phyloP scores from a whole-genome alignment of 2,888 invertebrate genomes.

The Meteorus cinctellus region DNA sequence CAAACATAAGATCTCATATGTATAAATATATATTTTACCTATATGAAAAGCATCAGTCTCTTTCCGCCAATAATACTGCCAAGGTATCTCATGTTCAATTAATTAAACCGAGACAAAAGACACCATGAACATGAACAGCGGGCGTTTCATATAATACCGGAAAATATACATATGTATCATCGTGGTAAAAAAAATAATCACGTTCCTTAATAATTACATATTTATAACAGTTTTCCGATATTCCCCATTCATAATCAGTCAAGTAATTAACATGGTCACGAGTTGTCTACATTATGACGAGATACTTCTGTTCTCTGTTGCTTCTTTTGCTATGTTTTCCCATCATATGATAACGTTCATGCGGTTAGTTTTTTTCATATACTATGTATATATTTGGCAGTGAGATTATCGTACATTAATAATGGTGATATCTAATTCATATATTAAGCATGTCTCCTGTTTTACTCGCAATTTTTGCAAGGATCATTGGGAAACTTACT shows the following conservation, averaged over 20 bases:
- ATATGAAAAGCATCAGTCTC: constrained; percentile 74
- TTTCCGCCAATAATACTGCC: constrained; percentile 63
- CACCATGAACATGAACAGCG: constrained; percentile 63
- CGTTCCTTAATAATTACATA: constrained; percentile 72
- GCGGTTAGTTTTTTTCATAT: constrained; percentile 43
- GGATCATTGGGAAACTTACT: constrained; percentile 17
- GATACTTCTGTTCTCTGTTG: constrained; percentile 53
- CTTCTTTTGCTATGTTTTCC: constrained; percentile 24
- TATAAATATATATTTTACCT: constrained; percentile 73
- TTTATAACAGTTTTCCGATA: constrained; percentile 64
- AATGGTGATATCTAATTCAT: constrained; percentile 57
- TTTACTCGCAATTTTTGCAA: constrained; percentile 30
- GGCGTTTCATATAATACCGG: constrained; percentile 73
- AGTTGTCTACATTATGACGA: constrained; percentile 58
- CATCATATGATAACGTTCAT: constrained; percentile 27
- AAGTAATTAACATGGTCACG: constrained; percentile 51
- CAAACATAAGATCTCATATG: constrained; percentile 47
- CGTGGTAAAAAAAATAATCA: constrained; percentile 72
- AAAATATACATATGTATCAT: constrained; percentile 71
- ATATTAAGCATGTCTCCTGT: constrained; percentile 44
- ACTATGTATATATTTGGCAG: constrained; percentile 69
- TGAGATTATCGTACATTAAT: constrained; percentile 66
- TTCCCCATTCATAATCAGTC: constrained; percentile 64
- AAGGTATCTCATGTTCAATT: constrained; percentile 51
- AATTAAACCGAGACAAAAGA: constrained; percentile 48